Base-by-base conservation (phyloP, 2,888 invertebrate genomes). In the Tenthredo notha region DNA sequence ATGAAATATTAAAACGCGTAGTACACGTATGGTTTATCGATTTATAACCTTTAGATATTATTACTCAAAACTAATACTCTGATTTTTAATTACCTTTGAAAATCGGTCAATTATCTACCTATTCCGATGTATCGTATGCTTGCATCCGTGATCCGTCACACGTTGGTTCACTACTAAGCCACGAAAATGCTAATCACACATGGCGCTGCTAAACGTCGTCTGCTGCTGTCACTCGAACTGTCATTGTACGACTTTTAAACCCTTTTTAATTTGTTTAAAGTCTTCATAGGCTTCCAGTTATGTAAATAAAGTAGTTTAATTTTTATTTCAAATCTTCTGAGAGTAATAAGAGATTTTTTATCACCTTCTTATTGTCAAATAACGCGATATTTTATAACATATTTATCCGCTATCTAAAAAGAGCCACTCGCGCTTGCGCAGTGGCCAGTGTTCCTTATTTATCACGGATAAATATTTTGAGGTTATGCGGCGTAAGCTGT, bases 91-190 rank as follows among this genome's bases (percentile, higher is more conserved):
- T 80, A 80, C 80, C 80, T 80, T 80, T 21, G 25, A 43, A 77
- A 80, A 61, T 80, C 61, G 61, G 21, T 61, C 78, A 80, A 61
- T 80, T 61, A 40, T 61, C 9, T 12, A 37, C 37, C 9, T 12
- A 61, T 40, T 40, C 80, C 18, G 33, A 7, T 47, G 85, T 54
- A 50, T 58, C 85, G 85, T 85, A 29, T 58, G n/a, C 84, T 65
- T 80, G 82, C 85, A 80, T 61, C 61, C 61, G 61, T 80, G 80
- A 72, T 82, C 84, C 85, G 87, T 88, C 87, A 85, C 86, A 84
- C 86, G 87, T 86, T 87, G 78, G 85, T 88, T 88, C 86, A 85
- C 25, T 12, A 61, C n/a, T n/a, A 15, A 77, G 29, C 77, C 77
- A 40, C 54, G n/a, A 10, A 54, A 54, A 29, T 54, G 77, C 37